Evolutionary conservation across 2,113 vertebrate species (phyloP).

Genomic region (Syngnathus floridae): DNA sequence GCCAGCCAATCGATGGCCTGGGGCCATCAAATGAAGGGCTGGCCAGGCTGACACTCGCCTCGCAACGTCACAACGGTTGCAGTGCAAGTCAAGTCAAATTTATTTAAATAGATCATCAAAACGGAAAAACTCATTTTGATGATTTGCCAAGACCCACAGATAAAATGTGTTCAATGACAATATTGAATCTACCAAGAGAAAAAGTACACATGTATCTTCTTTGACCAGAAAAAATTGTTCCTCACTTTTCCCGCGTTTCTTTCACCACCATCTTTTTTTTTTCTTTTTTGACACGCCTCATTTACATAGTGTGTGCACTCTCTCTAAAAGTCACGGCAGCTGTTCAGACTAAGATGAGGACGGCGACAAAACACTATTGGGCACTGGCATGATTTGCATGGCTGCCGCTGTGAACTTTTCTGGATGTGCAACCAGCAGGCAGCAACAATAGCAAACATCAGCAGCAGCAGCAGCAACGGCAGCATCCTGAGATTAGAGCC

Average conservation of each 20-base stretch:
- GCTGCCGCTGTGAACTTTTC: constrained; percentile 66
- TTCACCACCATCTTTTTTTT: too few species aligned
- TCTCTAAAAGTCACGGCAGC: background rate
- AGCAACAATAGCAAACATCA: constrained; percentile 59
- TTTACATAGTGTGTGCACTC: background rate
- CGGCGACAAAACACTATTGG: background rate
- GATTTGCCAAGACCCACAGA: too few species aligned
- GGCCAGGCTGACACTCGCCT: background rate
- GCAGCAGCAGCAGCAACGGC: constrained; percentile 65
- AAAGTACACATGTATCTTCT: too few species aligned
- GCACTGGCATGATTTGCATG: constrained; percentile 57
- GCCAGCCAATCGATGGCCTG: background rate
- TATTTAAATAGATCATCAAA: too few species aligned
- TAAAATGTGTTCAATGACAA: too few species aligned
- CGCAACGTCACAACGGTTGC: background rate
- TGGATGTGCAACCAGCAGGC: constrained; percentile 66
- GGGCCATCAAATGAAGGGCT: background rate
- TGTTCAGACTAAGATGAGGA: background rate
- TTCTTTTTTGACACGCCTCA: background rate
- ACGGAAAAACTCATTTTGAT: too few species aligned
- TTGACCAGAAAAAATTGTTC: too few species aligned
- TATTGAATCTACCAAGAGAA: too few species aligned
- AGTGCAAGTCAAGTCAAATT: background rate
- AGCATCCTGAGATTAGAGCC: constrained; percentile 64
- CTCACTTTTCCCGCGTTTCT: too few species aligned